Evolutionary conservation across 2,113 vertebrate species (phyloP).

Genomic region (Apteryx mantelli): DNA sequence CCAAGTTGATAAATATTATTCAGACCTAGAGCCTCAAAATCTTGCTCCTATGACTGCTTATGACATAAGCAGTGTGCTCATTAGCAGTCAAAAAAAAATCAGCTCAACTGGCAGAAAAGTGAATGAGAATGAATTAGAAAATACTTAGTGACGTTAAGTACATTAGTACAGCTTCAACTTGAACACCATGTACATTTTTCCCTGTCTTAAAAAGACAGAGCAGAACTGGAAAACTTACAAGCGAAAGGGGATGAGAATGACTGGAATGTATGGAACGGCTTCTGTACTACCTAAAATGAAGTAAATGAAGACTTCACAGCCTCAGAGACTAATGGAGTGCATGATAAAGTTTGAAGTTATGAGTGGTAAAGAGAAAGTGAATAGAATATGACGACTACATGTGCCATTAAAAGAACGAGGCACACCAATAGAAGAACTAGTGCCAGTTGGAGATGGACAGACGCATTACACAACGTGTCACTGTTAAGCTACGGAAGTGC

Average conservation of each 20-base stretch:
- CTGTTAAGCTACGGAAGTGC: not conserved
- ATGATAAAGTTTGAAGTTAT: not conserved
- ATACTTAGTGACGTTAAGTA: not conserved
- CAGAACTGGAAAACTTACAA: not conserved
- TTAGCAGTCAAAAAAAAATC: not conserved
- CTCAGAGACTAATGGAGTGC: not conserved
- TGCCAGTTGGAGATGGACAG: not conserved
- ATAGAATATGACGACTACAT: not conserved
- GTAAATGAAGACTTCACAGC: not conserved
- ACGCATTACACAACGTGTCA: not conserved
- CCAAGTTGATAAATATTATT: not conserved
- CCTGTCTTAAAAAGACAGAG: not conserved
- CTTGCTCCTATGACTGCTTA: not conserved
- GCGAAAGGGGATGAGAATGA: not conserved
- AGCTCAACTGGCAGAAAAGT: not conserved
- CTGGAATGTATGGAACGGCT: fast-evolving
- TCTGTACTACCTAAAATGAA: not conserved
- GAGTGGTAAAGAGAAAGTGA: not conserved
- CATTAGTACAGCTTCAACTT: not conserved
- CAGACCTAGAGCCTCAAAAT: not conserved
- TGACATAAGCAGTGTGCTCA: not conserved
- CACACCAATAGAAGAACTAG: not conserved
- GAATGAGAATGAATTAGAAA: not conserved
- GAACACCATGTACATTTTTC: not conserved
- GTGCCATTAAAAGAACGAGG: too few species aligned